Conservation (phyloP, 2,797 vertebrate species). For the Lacerta viridis region DNA sequence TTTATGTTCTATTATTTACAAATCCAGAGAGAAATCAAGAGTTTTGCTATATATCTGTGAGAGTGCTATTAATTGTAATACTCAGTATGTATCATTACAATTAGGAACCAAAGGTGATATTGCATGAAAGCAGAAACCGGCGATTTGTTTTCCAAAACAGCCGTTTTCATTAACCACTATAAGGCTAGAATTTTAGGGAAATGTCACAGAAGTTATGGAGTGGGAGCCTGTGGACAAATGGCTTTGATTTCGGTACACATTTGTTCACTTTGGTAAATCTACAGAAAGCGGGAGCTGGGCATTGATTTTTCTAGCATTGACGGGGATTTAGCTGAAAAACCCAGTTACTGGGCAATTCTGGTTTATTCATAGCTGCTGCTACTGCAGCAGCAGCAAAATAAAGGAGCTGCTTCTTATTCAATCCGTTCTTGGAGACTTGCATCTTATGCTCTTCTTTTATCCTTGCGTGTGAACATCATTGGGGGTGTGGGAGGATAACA, state of each 20-base stretch:
- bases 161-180: not conserved
- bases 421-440: constrained; percentile 26
- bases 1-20: not conserved
- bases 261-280: not conserved
- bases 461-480: constrained; percentile 23
- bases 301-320: constrained; percentile 52
- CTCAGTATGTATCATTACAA: not conserved
- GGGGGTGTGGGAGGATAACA: not conserved
- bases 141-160: no score
- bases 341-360: not conserved
- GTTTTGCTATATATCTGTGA: not conserved
- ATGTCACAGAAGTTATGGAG: not conserved
- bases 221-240: fast-evolving
- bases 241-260: not conserved
- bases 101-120: no score
- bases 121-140: no score
- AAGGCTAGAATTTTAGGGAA: not conserved
- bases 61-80: not conserved
- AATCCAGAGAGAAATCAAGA: not conserved
- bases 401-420: constrained; percentile 7
- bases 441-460: constrained; percentile 23
- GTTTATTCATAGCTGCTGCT: constrained; percentile 33
- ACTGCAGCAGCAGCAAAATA: not conserved
- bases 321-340: constrained; percentile 52
- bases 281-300: not conserved